Evolutionary conservation across 2,888 invertebrate genomes (phyloP).

Genomic region (Buathra laborator): DNA sequence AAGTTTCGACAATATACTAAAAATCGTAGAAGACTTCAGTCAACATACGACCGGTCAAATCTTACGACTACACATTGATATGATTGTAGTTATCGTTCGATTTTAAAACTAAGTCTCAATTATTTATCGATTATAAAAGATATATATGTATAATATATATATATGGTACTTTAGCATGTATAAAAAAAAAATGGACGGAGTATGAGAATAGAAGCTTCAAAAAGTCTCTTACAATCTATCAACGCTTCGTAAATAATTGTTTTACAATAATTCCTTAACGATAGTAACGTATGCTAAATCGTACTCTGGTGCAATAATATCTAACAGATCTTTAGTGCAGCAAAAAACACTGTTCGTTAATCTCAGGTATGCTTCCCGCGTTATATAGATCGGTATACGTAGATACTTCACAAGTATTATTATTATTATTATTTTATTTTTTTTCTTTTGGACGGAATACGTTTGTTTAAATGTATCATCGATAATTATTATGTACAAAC

Average conservation of each 20-base stretch:
- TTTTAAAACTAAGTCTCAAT: conserved; percentile 9
- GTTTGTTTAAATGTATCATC: conserved; percentile 15
- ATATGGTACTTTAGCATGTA: conserved; percentile 33
- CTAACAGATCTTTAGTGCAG: conserved; percentile 39
- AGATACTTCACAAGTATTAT: background rate
- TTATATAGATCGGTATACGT: conserved; percentile 21
- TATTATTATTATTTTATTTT: conserved; percentile 8
- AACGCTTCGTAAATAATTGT: conserved; percentile 56
- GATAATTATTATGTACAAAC: conserved; percentile 46
- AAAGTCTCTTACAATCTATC: conserved; percentile 44
- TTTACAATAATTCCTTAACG: conserved; percentile 56
- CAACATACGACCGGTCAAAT: conserved; percentile 2
- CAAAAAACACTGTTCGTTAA: conserved; percentile 28
- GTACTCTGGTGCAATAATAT: conserved; percentile 66
- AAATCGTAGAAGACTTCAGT: conserved; percentile 7
- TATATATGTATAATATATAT: background rate
- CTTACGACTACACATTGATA: background rate
- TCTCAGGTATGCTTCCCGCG: conserved; percentile 33
- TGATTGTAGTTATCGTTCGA: conserved; percentile 15
- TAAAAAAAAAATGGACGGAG: conserved; percentile 66
- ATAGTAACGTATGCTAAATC: conserved; percentile 57
- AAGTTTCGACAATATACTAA: background rate
- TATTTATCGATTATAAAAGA: conserved; percentile 17
- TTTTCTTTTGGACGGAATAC: conserved; percentile 61
- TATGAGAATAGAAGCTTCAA: conserved; percentile 45